Percentiles rank a stretch among this genome's conserved stretches.
Evolutionary conservation across 2,113 vertebrate genomes (phyloP).

Genomic region (Poicephalus gulielmi): DNA sequence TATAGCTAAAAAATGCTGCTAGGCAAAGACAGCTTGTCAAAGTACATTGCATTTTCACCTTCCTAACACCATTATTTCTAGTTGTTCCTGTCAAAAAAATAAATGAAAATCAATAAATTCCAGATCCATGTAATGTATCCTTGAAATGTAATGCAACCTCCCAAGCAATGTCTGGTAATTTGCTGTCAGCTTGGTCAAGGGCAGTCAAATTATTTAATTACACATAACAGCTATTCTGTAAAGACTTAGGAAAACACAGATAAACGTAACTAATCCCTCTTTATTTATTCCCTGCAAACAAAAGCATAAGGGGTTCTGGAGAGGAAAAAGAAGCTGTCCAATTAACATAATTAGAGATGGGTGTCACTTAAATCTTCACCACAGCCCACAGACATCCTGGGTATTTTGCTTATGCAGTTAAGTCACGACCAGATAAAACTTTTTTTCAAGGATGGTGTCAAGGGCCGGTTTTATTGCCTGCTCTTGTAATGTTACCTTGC

Average conservation of each 20-base stretch:
- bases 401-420: neutral
- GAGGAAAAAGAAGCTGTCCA: neutral
- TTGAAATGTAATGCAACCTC: conserved; percentile 28
- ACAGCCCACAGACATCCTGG: neutral
- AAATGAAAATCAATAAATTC: conserved; percentile 10
- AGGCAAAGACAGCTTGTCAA: neutral
- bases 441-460: neutral
- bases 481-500: neutral
- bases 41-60: conserved; percentile 51
- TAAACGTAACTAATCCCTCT: conserved; percentile 63
- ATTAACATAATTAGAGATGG: conserved; percentile 52
- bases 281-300: conserved; percentile 68
- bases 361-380: neutral
- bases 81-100: neutral
- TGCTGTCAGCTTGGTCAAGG: conserved; percentile 37
- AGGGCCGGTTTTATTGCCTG: neutral
- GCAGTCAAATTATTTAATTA: conserved; percentile 59
- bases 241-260: conserved; percentile 65
- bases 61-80: conserved; percentile 2
- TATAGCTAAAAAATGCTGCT: neutral
- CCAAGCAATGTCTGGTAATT: conserved; percentile 39
- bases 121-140: neutral
- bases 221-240: conserved; percentile 38
- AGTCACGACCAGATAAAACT: neutral
- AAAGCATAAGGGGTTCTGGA: conserved; percentile 18